These are phyloP conservation scores for Nasonia giraulti DNA, from an alignment of 1,140 invertebrate species.

Conservation along the genomic window DNA sequence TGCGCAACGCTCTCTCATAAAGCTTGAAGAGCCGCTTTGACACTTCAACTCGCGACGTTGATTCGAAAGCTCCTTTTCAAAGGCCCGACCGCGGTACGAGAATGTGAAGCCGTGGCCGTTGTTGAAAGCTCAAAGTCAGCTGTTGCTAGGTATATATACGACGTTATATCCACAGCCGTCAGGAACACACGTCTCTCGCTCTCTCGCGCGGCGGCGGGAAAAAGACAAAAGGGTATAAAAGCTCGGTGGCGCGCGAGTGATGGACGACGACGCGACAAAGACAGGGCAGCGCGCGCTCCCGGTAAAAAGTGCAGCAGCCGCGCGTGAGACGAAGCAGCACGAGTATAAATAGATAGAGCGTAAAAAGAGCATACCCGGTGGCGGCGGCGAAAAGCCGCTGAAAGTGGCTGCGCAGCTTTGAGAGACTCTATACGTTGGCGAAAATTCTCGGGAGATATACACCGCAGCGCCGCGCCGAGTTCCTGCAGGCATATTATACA, in stretches of 20 bases:
- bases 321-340: background rate
- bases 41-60: too few species aligned
- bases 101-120: background rate
- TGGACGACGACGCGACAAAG: constrained; percentile 31
- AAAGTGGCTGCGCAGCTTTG: constrained; percentile 32
- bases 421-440: background rate
- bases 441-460: constrained; percentile 29
- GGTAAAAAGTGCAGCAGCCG: background rate
- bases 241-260: constrained; percentile 3
- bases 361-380: background rate
- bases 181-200: background rate
- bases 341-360: background rate
- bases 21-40: too few species aligned
- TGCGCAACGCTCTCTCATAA: too few species aligned
- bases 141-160: too few species aligned
- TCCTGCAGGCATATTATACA: background rate
- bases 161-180: background rate
- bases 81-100: too few species aligned
- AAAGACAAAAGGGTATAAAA: background rate
- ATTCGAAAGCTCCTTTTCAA: too few species aligned
- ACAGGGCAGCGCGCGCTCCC: background rate
- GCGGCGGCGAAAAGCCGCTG: background rate
- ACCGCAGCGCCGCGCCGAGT: too few species aligned
- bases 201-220: background rate
- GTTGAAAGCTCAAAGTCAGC: background rate